Evolutionary conservation across 1,140 invertebrate species (phyloP).

Genomic region (Macrobrachium nipponense): DNA sequence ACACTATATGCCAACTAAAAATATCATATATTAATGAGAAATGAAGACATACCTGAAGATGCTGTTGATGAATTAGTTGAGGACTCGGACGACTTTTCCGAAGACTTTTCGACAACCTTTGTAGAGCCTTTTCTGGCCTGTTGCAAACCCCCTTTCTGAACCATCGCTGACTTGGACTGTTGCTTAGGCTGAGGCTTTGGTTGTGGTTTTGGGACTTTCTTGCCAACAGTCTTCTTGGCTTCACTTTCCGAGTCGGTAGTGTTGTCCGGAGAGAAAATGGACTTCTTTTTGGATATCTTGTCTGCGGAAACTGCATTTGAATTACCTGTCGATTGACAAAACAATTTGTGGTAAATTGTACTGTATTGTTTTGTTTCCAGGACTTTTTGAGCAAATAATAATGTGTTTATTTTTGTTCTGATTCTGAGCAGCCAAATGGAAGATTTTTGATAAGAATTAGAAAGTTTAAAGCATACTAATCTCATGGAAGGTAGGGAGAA

Average conservation of each 20-base stretch:
- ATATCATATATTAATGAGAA: too few species aligned
- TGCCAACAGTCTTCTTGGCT: slow-evolving; percentile 44
- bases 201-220: slow-evolving; percentile 50
- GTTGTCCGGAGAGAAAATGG: slow-evolving; percentile 56
- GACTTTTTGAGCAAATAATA: too few species aligned
- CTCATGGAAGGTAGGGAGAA: too few species aligned
- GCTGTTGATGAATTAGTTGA: slow-evolving; percentile 61
- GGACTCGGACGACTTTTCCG: slow-evolving; percentile 56
- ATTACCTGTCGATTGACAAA: slow-evolving; percentile 10
- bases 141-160: background rate
- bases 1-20: too few species aligned
- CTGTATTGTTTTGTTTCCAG: background rate
- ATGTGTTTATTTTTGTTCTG: too few species aligned
- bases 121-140: background rate
- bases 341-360: too few species aligned
- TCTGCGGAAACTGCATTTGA: slow-evolving; percentile 31
- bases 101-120: slow-evolving; percentile 36
- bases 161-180: slow-evolving; percentile 33
- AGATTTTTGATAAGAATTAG: too few species aligned
- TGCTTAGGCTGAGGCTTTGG: slow-evolving; percentile 52
- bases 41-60: slow-evolving; percentile 46
- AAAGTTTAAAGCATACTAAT: background rate
- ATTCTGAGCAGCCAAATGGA: too few species aligned
- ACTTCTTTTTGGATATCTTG: slow-evolving; percentile 53
- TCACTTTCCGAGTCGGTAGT: slow-evolving; percentile 55